Conservation (phyloP, 2,888 invertebrate species). For the Amblyjoppa proteus region DNA sequence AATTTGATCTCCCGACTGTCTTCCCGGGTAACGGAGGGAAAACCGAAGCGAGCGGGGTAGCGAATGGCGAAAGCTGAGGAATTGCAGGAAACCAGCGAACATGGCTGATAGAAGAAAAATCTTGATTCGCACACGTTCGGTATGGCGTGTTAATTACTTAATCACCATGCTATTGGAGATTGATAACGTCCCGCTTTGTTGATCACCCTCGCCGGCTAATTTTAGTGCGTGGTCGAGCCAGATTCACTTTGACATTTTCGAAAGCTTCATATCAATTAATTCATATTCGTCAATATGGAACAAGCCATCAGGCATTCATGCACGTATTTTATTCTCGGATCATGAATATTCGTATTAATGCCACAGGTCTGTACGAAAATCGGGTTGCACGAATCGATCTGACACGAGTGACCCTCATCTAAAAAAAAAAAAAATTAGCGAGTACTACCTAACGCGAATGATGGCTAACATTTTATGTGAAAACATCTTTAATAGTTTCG, state of each 20-base stretch:
- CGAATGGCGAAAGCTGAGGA: background rate
- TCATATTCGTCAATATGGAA: slow-evolving; percentile 37
- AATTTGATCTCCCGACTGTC: slow-evolving; percentile 44
- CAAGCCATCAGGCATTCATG: background rate
- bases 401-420: background rate
- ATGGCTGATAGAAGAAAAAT: background rate
- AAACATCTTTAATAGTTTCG: too few relatives aligned
- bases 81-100: background rate
- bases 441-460: too few relatives aligned
- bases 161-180: slow-evolving; percentile 2
- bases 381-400: background rate
- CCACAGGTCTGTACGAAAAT: slow-evolving; percentile 1
- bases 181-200: slow-evolving; percentile 10
- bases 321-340: slow-evolving; percentile 16
- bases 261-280: slow-evolving; percentile 46
- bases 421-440: background rate
- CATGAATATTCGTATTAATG: slow-evolving; percentile 41
- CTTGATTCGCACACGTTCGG: background rate
- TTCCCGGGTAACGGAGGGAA: background rate
- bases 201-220: background rate
- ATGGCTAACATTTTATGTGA: too few relatives aligned
- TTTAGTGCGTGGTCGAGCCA: slow-evolving; percentile 13
- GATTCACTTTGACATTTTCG: slow-evolving; percentile 42
- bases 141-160: slow-evolving; percentile 13
- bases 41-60: background rate